Base-by-base conservation (phyloP, 2,888 invertebrate genomes). In the Cryptus armator region DNA sequence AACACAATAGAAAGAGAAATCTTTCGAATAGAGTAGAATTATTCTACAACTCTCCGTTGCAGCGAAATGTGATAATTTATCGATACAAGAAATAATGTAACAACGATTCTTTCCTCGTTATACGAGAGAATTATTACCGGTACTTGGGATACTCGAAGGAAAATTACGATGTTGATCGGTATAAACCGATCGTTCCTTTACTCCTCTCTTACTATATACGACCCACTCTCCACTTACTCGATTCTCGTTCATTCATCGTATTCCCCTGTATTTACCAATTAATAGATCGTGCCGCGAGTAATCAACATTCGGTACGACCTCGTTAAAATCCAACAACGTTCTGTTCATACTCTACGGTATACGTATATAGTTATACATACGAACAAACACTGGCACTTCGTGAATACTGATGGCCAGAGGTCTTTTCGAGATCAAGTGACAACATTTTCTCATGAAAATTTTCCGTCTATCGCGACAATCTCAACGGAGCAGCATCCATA, bases 251-350 rank as follows among this genome's bases (percentile, higher is more conserved):
- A 85, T 85, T 85, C 71, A 72, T 80, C 75, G 56, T 71, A 82
- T 85, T 79, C 56, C 48, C 70, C 79, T 66, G 71, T 76, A 62
- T 85, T 82, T 79, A 51, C 75, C 82, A 85, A 85, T 85, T 85
- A 85, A 85, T 85, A 85, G 85, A 85, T 85, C 82, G 85, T 85
- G 59, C 76, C 71, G 59, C 53, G 72, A 79, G 82, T 79, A 79
- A 85, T 85, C 71, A 82, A 85, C 71, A 48, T 79, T 67, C 53
- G 16, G 62, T 82, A 85, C 82, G 79, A 85, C 75, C 71, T 82
- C 82, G 85, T 82, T 85, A 85, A 85, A 85, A 71, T 44, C 75
- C 48, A 37, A 68, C 44, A 46, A 24, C 37, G 19, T 72, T 67
- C 32, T 66, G 51, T 24, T 48, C 67, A 24, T 56, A 78, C 44